These are phyloP conservation scores for Pomatostomus ruficeps DNA, from an alignment of 2,113 vertebrate species.

Conservation along the genomic window DNA sequence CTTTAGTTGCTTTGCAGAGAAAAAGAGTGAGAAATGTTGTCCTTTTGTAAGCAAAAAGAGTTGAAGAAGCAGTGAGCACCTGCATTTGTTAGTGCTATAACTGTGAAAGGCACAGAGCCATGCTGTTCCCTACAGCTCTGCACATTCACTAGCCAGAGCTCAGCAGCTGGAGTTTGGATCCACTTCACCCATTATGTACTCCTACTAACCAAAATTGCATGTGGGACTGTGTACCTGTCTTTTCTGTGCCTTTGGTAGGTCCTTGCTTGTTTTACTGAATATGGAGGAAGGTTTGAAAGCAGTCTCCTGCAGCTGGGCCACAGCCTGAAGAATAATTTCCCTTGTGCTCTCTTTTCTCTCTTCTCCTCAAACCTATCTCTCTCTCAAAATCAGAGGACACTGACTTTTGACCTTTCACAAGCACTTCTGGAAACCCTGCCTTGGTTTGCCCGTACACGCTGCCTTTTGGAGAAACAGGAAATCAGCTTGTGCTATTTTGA, in stretches of 20 bases:
- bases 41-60: neutral
- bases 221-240: neutral
- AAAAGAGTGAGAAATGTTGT: neutral
- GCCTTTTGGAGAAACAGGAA: neutral
- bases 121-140: accelerated
- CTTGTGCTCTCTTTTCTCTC: neutral
- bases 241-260: neutral
- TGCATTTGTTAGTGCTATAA: neutral
- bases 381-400: neutral
- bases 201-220: neutral
- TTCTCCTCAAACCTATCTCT: neutral
- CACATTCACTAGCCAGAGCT: neutral
- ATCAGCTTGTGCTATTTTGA: neutral
- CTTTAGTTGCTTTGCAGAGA: neutral
- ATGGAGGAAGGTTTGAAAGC: neutral
- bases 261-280: neutral
- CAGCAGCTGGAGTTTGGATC: neutral
- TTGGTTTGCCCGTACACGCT: neutral
- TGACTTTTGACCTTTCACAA: neutral
- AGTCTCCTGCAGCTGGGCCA: neutral
- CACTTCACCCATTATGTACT: neutral
- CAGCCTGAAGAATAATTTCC: neutral
- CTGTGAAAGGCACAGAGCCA: neutral
- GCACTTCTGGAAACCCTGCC: neutral
- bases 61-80: neutral